These are phyloP conservation scores for Hippopotamyrus pictus DNA, from an alignment of 2,797 vertebrate species.

Conservation along the genomic window DNA sequence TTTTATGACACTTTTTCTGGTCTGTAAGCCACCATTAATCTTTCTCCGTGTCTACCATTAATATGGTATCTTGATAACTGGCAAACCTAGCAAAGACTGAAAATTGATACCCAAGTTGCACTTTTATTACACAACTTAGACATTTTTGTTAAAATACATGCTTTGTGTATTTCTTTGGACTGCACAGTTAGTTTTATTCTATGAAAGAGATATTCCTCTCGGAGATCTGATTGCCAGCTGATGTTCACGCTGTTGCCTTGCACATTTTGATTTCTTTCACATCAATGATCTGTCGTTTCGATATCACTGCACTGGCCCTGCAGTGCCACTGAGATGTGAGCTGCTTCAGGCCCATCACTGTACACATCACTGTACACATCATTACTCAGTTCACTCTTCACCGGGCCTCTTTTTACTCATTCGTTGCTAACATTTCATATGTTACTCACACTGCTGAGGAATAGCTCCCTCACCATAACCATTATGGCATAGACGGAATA, in stretches of 20 bases:
- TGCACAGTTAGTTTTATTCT: not conserved
- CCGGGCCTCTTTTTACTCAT: not conserved
- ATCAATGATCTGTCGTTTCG: not conserved
- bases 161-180: not conserved
- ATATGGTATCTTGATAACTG: not conserved
- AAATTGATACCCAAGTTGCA: not conserved
- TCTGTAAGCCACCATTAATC: not conserved
- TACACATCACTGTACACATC: not conserved
- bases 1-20: not conserved
- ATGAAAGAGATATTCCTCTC: not conserved
- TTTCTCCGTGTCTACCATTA: not conserved
- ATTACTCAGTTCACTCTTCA: not conserved
- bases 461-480: not conserved
- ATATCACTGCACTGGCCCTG: not conserved
- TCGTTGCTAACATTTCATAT: not conserved
- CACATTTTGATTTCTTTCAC: not conserved
- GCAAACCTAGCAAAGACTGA: not conserved
- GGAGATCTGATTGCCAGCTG: not conserved
- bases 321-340: not conserved
- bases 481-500: not conserved
- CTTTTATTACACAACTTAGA: not conserved
- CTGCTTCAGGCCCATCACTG: not conserved
- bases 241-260: not conserved
- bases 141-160: not conserved
- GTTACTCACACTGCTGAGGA: not conserved